phyloP scores from a whole-genome alignment of 2,113 vertebrate genomes.

The Ictalurus punctatus region DNA sequence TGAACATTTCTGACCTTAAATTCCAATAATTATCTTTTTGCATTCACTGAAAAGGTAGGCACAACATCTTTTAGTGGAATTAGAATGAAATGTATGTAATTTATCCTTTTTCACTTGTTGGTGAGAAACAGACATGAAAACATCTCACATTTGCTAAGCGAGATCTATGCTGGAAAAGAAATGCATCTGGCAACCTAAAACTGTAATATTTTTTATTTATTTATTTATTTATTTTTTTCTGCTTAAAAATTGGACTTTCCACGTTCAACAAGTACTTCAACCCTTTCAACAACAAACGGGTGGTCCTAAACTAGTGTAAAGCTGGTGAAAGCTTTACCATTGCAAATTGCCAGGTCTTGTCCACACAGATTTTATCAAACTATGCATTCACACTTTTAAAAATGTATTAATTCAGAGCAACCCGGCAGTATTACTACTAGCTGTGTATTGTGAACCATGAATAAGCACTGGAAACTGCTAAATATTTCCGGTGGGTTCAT shows the following conservation, averaged over 20 bases:
- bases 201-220: not conserved
- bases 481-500: not conserved
- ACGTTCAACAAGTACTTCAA: not conserved
- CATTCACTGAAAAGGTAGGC: not conserved
- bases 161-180: not conserved
- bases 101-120: not conserved
- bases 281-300: not conserved
- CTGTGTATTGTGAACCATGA: too few species aligned
- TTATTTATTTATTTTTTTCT: not conserved
- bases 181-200: not conserved
- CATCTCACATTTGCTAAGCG: not conserved
- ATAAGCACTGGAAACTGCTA: not conserved
- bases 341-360: not conserved
- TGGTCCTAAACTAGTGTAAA: not conserved
- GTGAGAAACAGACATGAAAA: not conserved
- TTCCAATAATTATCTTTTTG: not conserved
- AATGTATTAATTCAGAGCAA: not conserved
- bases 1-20: not conserved
- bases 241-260: not conserved
- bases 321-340: not conserved
- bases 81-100: not conserved
- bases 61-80: not conserved
- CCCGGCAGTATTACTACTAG: not conserved
- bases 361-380: not conserved
- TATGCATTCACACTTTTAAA: not conserved